Evolutionary conservation across 2,797 vertebrate species (phyloP).

Genomic region (Mareca strepera): DNA sequence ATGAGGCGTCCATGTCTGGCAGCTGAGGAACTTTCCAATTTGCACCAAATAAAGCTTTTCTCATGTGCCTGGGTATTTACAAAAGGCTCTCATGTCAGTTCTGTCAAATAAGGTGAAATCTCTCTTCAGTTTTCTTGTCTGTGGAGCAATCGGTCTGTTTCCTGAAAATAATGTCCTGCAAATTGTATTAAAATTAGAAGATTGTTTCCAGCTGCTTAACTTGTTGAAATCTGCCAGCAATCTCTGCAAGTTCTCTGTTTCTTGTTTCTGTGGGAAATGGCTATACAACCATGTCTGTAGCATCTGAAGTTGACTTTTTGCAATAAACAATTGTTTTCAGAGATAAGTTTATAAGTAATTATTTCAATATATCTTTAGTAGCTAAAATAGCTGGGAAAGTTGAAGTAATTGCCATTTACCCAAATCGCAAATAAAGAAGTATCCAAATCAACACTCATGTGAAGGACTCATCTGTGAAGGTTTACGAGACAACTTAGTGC

Average conservation of each 20-base stretch:
- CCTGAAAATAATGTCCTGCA: not conserved
- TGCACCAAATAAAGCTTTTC: not conserved
- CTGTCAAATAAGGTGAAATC: not conserved
- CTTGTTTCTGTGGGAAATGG: not conserved
- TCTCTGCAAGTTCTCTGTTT: not conserved
- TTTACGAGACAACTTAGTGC: not conserved
- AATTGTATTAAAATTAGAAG: not conserved
- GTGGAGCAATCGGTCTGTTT: not conserved
- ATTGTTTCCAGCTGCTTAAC: not conserved
- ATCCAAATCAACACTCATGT: not conserved
- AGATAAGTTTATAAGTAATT: not conserved
- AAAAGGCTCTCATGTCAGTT: not conserved
- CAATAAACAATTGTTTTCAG: not conserved
- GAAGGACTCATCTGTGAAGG: not conserved
- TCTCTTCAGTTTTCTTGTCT: constrained; percentile 8
- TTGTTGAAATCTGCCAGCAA: not conserved
- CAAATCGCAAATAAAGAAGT: not conserved
- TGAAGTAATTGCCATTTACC: not conserved
- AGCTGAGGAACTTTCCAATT: not conserved
- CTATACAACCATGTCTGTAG: not conserved
- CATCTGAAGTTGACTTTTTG: not conserved
- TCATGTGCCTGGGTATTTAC: not conserved
- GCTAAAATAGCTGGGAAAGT: not conserved
- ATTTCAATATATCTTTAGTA: not conserved
- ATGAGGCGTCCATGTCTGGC: not conserved